These are phyloP conservation scores for Ornithoptera priamus DNA, from an alignment of 2,888 invertebrate genomes.

Conservation along the genomic window DNA sequence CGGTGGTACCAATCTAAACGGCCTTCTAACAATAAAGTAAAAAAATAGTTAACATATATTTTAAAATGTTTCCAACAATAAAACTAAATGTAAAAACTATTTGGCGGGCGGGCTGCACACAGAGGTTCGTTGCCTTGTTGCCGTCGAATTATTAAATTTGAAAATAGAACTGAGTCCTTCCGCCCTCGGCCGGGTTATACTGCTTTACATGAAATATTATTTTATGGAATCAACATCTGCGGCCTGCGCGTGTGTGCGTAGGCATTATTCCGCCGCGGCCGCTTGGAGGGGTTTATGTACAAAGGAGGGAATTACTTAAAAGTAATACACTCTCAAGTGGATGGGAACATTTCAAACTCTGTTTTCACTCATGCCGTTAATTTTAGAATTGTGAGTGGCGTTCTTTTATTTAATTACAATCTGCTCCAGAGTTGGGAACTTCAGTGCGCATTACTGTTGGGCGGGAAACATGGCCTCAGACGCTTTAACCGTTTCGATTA, in stretches of 20 bases:
- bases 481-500: not conserved
- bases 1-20: too few relatives aligned
- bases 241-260: conserved; percentile 61
- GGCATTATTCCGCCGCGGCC: conserved; percentile 39
- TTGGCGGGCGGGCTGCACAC: conserved; percentile 20
- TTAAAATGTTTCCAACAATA: not conserved
- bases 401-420: conserved; percentile 39
- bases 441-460: not conserved
- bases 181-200: conserved; percentile 74
- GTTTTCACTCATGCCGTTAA: conserved; percentile 49
- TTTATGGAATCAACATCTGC: conserved; percentile 81
- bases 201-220: conserved; percentile 80
- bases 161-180: conserved; percentile 79
- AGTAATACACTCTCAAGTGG: conserved; percentile 72
- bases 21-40: too few relatives aligned
- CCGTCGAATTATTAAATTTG: conserved; percentile 73
- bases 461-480: not conserved
- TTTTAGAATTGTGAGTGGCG: conserved; percentile 43
- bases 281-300: conserved; percentile 66
- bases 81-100: not conserved
- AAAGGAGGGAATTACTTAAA: conserved; percentile 73
- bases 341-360: conserved; percentile 64
- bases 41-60: too few relatives aligned
- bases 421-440: conserved; percentile 25
- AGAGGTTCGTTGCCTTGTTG: conserved; percentile 56